These are phyloP conservation scores for Myotis pilosus DNA, from an alignment of 2,797 vertebrate genomes.

Conservation along the genomic window DNA sequence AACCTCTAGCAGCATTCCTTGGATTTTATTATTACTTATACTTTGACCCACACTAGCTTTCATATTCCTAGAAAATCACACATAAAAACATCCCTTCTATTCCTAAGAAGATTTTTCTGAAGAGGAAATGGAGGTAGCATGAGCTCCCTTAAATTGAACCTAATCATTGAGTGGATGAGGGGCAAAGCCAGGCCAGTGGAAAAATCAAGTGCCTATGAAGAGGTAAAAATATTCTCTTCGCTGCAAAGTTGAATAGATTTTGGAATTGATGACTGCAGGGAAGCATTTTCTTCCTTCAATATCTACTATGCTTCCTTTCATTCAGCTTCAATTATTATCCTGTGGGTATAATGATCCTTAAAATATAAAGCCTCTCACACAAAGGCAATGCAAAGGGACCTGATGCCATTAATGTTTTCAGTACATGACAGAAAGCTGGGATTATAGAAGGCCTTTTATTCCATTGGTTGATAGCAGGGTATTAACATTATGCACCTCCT, in stretches of 20 bases:
- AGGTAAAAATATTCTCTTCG: background rate
- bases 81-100: background rate
- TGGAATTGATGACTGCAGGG: background rate
- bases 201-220: background rate
- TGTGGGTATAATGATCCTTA: background rate
- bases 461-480: background rate
- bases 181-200: background rate
- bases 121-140: background rate
- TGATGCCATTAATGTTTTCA: background rate
- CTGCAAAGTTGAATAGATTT: background rate
- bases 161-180: background rate
- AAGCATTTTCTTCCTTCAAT: background rate
- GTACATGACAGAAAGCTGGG: background rate
- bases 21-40: background rate
- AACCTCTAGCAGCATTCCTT: background rate
- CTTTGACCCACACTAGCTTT: background rate
- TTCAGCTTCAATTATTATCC: background rate
- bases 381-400: background rate
- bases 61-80: background rate
- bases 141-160: background rate
- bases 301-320: background rate
- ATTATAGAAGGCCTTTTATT: background rate
- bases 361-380: background rate
- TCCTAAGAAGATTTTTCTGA: background rate
- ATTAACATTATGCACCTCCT: background rate